Conservation (phyloP, 2,797 vertebrate genomes). For the Myotis vivesi region DNA sequence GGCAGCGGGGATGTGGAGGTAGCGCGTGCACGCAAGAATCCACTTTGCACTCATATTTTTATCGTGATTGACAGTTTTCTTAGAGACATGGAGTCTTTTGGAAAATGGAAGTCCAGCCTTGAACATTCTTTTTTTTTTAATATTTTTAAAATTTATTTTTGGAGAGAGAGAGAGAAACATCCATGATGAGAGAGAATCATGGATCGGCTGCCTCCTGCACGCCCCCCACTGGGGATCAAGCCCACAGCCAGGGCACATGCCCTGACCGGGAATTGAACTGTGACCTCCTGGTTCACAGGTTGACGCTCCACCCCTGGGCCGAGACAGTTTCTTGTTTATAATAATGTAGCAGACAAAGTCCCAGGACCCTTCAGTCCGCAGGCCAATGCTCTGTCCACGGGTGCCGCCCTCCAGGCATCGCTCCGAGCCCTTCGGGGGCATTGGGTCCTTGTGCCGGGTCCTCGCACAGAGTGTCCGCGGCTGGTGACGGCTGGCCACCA, state of each 20-base stretch:
- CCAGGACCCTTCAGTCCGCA: too few species aligned
- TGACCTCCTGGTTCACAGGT: too few species aligned
- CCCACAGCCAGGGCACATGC: too few species aligned
- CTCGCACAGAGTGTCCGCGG: fast-evolving
- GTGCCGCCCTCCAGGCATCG: too few species aligned
- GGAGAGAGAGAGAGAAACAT: too few species aligned
- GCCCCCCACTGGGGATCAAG: too few species aligned
- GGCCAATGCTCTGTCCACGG: too few species aligned
- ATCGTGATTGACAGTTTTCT: not conserved
- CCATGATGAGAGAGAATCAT: too few species aligned
- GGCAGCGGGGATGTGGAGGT: fast-evolving
- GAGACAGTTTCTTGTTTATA: not conserved
- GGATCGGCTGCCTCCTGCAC: too few species aligned
- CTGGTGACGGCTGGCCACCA: not conserved
- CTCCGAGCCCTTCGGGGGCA: not conserved
- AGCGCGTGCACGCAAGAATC: not conserved
- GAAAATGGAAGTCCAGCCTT: not conserved
- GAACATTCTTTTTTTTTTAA: not conserved
- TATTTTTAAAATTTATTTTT: too few species aligned
- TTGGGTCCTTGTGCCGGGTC: not conserved
- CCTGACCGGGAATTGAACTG: too few species aligned
- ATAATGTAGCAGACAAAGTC: not conserved
- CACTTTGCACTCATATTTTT: not conserved
- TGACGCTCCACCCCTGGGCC: too few species aligned
- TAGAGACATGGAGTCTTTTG: not conserved